Evolutionary conservation across 2,113 vertebrate genomes (phyloP).

Genomic region (Tragelaphus scriptus): DNA sequence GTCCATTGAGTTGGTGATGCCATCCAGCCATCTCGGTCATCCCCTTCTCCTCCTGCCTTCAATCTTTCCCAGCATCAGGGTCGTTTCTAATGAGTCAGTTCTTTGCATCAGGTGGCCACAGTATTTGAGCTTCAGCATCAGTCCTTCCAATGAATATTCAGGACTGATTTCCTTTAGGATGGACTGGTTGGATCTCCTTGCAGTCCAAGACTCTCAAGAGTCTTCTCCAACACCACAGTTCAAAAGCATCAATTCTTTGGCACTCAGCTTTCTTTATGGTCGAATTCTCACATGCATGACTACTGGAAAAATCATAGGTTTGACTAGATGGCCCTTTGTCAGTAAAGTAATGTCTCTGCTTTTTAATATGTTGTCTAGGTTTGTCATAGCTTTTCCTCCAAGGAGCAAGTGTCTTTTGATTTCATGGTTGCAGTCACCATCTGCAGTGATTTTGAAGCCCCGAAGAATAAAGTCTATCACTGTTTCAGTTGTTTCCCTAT

Average conservation of each 20-base stretch:
- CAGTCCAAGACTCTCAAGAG: neutral
- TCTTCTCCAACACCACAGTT: neutral
- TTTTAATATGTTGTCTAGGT: neutral
- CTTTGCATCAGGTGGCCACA: neutral
- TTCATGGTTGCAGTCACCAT: neutral
- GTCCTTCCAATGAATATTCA: neutral
- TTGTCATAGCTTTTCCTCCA: neutral
- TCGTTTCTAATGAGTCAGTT: neutral
- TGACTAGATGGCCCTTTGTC: neutral
- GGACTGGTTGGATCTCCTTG: neutral
- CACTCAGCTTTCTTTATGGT: neutral
- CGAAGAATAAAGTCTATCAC: neutral
- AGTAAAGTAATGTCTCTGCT: neutral
- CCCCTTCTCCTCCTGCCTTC: neutral
- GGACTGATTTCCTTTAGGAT: neutral
- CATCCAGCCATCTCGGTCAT: neutral
- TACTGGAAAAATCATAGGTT: neutral
- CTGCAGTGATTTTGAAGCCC: neutral
- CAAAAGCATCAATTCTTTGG: neutral
- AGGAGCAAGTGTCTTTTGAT: neutral
- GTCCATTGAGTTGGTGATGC: neutral
- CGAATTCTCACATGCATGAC: neutral
- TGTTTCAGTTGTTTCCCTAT: neutral
- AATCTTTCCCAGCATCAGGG: neutral
- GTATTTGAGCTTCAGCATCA: neutral